These are phyloP conservation scores for Coenonympha glycerion DNA, from an alignment of 2,888 invertebrate genomes.

Conservation along the genomic window DNA sequence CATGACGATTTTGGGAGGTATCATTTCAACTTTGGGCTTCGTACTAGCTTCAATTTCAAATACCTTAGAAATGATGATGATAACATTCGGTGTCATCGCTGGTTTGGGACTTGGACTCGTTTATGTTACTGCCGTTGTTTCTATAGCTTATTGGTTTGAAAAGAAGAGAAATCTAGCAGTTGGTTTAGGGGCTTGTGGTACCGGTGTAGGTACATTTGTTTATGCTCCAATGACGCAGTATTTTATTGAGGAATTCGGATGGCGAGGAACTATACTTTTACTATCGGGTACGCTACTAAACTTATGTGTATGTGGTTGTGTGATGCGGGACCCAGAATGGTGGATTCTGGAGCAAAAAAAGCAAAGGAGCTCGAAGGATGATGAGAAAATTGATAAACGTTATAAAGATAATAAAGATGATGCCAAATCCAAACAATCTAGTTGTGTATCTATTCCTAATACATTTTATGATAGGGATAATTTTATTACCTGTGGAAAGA, in stretches of 20 bases:
- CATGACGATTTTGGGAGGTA: slow-evolving; percentile 84
- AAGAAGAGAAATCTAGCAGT: slow-evolving; percentile 90
- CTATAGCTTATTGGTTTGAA: slow-evolving; percentile 95
- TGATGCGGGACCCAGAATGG: slow-evolving; percentile 94
- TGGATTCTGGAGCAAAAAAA: slow-evolving; percentile 79
- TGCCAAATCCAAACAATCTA: slow-evolving; percentile 63
- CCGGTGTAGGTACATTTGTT: slow-evolving; percentile 91
- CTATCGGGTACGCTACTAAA: slow-evolving; percentile 90
- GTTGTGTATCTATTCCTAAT: slow-evolving; percentile 66
- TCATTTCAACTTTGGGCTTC: slow-evolving; percentile 85
- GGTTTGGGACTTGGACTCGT: slow-evolving; percentile 89
- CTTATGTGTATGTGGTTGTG: slow-evolving; percentile 88
- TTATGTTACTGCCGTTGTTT: slow-evolving; percentile 92
- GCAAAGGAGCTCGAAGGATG: slow-evolving; percentile 40
- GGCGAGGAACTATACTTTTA: slow-evolving; percentile 87
- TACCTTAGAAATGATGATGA: slow-evolving; percentile 85
- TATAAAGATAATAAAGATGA: slow-evolving; percentile 41
- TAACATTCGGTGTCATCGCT: slow-evolving; percentile 90
- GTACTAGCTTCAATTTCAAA: slow-evolving; percentile 82
- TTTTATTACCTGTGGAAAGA: slow-evolving; percentile 49
- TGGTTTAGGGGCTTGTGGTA: slow-evolving; percentile 90
- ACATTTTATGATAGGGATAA: slow-evolving; percentile 56
- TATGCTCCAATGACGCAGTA: slow-evolving; percentile 90
- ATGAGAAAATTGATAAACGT: slow-evolving; percentile 27
- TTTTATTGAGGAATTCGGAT: slow-evolving; percentile 86